Evolutionary conservation across 2,888 invertebrate genomes (phyloP), one percentile per base, ranked within the genome.

Genomic region (Alloplasta piceator): DNA sequence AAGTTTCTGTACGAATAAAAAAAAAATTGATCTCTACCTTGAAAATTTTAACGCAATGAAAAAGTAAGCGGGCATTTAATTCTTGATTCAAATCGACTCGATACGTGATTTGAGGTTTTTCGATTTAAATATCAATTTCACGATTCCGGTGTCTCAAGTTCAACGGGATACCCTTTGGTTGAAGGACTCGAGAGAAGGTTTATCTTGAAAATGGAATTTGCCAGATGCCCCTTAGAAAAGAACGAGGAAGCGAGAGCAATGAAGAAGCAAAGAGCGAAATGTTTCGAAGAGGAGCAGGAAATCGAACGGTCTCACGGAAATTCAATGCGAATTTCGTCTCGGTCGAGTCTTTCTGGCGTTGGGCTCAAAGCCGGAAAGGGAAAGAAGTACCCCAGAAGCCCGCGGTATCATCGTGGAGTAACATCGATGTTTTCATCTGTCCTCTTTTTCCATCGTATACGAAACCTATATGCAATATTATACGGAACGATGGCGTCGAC

Each of bases 281-380:
- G 58, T 26, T 16, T 60, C 60, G 63, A 12, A 50, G 55, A 78
- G 83, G 83, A 63, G 75, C 77, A 77, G 80, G 73, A 74, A 77
- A 77, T 70, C 73, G 77, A 73, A 81, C 66, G 63, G 86, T 80
- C 84, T 80, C 80, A 77, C 64, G 68, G 80, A 81, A 81, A 81
- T 81, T 81, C 80, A 77, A 81, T 81, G 80, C 64, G 77, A 77
- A 77, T 81, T 73, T 68, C 66, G 77, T 64, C 73, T 60, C 68
- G 68, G 58, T 67, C 76, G 68, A 72, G 61, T 73, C 73, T 81
- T 73, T 77, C 71, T 77, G 77, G 77, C 68, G 70, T 80, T 77
- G 68, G 68, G 77, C 68, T 63, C 55, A 43, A 55, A 43, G 74
- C 38, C 48, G 73, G 43, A 43, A 46, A 9, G 64, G 48, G 46